Evolutionary conservation across 2,888 invertebrate genomes (phyloP).

Genomic region (Melitaea athalia): DNA sequence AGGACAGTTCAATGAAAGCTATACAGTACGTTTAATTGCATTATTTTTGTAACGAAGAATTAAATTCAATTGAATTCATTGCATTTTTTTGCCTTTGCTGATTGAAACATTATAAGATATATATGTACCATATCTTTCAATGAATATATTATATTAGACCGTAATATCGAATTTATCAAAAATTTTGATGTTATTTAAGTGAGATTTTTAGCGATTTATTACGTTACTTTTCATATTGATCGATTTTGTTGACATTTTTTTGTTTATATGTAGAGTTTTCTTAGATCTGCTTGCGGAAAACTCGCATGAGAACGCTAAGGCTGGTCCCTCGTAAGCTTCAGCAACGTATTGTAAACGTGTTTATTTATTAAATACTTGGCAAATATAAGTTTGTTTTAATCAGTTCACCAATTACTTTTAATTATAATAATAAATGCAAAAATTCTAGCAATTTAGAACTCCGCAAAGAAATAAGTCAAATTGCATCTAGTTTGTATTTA

Average conservation of each 20-base stretch:
- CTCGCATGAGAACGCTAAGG: conserved; percentile 52
- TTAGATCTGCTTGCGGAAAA: conserved; percentile 47
- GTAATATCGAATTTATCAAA: conserved; percentile 5
- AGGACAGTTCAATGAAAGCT: conserved; percentile 12
- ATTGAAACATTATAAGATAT: no score
- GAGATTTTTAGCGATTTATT: conserved; percentile 1
- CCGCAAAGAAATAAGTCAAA: no score
- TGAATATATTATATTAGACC: conserved; percentile 14
- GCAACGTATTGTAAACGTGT: conserved; percentile 70
- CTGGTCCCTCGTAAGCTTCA: conserved; percentile 68
- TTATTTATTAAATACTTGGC: conserved; percentile 73
- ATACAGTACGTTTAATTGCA: not conserved
- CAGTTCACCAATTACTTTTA: not conserved
- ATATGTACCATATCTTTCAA: not conserved
- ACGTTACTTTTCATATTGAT: conserved; percentile 15
- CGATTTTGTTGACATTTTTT: conserved; percentile 17
- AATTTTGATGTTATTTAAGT: conserved; percentile 8
- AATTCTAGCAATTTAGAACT: not conserved
- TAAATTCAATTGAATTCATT: not conserved
- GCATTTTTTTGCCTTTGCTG: not conserved
- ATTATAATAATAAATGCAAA: not conserved
- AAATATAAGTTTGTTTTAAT: conserved; percentile 38
- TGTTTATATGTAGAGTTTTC: conserved; percentile 26
- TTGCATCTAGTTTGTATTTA: no score
- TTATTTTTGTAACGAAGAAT: not conserved